These are phyloP conservation scores for Moxostoma hubbsi DNA, from an alignment of 2,797 vertebrate species.

Conservation along the genomic window DNA sequence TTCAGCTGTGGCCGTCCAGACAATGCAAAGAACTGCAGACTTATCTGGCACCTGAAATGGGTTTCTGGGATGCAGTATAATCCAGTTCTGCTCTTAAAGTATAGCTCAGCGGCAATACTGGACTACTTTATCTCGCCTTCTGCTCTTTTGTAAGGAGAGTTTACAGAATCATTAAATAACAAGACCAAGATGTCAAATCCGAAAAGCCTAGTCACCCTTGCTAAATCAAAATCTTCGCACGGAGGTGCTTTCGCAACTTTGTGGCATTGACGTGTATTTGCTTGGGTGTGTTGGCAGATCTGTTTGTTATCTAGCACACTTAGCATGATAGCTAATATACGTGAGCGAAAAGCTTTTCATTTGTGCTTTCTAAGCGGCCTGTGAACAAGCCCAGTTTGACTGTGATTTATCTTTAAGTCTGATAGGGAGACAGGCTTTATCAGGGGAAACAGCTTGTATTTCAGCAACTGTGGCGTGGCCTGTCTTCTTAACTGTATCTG, in stretches of 20 bases:
- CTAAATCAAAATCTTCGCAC: constrained; percentile 28
- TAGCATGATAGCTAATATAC: constrained; percentile 47
- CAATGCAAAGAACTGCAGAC: constrained; percentile 33
- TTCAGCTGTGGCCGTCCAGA: constrained; percentile 1
- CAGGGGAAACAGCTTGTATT: constrained; percentile 49
- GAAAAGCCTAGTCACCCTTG: background rate
- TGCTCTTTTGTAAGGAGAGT: constrained; percentile 47
- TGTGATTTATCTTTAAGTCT: constrained; percentile 48
- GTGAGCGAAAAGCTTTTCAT: constrained; percentile 28
- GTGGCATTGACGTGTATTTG: background rate
- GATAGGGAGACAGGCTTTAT: constrained; percentile 52
- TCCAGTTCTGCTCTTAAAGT: constrained; percentile 55
- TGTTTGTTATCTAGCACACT: constrained; percentile 40
- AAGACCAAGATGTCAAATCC: constrained; percentile 15
- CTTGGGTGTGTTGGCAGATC: constrained; percentile 12
- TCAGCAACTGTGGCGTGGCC: constrained; percentile 49
- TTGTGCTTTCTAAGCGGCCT: background rate
- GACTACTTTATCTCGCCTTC: constrained; percentile 54
- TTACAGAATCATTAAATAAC: constrained; percentile 49
- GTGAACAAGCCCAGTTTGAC: constrained; percentile 31
- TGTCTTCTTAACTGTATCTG: constrained; percentile 51
- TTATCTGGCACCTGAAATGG: constrained; percentile 58
- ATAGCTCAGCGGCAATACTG: constrained; percentile 47
- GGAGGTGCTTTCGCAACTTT: constrained; percentile 17
- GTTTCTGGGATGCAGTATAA: constrained; percentile 58